These are phyloP conservation scores for Maconellicoccus hirsutus DNA, from an alignment of 1,140 invertebrate species.

Conservation along the genomic window DNA sequence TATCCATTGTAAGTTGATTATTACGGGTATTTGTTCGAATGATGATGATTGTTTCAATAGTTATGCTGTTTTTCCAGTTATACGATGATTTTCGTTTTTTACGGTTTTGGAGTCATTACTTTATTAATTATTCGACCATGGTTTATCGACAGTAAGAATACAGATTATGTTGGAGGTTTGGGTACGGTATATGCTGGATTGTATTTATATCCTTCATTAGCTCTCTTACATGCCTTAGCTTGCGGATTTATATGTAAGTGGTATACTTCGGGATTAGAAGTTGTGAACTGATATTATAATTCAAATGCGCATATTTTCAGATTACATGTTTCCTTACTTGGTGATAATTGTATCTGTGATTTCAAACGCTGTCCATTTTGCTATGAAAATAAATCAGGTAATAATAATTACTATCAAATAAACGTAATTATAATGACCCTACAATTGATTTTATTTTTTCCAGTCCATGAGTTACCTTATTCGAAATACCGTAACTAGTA, in stretches of 20 bases:
- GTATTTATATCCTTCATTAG: conserved; percentile 85
- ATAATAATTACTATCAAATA: no score
- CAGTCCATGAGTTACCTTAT: conserved; percentile 66
- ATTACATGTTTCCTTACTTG: conserved; percentile 90
- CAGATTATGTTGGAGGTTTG: conserved; percentile 35
- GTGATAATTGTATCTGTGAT: conserved; percentile 86
- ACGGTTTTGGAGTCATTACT: conserved; percentile 64
- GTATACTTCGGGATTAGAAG: conserved; percentile 24
- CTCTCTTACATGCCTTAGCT: conserved; percentile 75
- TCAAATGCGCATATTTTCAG: conserved; percentile 44
- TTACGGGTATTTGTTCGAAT: conserved; percentile 11
- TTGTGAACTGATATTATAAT: conserved; percentile 23
- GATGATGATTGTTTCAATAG: neutral
- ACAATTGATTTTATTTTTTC: conserved; percentile 31
- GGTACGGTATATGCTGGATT: conserved; percentile 84
- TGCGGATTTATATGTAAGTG: conserved; percentile 82
- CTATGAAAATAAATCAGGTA: conserved; percentile 72
- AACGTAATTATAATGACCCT: no score
- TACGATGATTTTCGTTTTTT: conserved; percentile 88
- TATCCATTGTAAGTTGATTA: conserved; percentile 76
- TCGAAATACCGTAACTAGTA: conserved; percentile 61
- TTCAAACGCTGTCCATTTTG: conserved; percentile 86
- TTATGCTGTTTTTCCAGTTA: conserved; percentile 51
- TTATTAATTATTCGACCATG: conserved; percentile 68
- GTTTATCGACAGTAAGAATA: conserved; percentile 38